A percentile compares a stretch with the other conserved stretches of the same genome.
phyloP scores from a whole-genome alignment of 2,888 invertebrate species.

The Suillia variegata region DNA sequence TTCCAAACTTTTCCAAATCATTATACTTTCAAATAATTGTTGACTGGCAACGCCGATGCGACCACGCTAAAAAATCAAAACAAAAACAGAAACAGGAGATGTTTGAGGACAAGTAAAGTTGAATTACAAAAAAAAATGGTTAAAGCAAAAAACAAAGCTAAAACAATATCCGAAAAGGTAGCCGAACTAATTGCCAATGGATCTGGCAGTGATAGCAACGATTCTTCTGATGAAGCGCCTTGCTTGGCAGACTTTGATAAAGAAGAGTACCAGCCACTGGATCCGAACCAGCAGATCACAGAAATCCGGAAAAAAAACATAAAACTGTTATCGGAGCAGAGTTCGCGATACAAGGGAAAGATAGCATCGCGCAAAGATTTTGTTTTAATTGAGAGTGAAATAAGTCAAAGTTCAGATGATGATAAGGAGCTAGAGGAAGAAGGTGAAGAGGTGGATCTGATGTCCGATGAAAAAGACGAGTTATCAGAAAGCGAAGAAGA shows the following conservation, averaged over 20 bases:
- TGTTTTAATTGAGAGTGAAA: no score
- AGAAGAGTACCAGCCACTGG: constrained; percentile 50
- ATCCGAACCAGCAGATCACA: constrained; percentile 64
- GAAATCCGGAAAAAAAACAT: constrained; percentile 72
- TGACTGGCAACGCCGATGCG: no score
- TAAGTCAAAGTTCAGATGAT: no score
- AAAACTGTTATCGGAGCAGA: constrained; percentile 71
- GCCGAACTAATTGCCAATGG: constrained; percentile 68
- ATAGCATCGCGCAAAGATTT: constrained; percentile 68
- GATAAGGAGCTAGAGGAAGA: constrained; percentile 32
- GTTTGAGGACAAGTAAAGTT: no score
- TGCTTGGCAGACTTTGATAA: constrained; percentile 62
- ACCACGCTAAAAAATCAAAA: no score
- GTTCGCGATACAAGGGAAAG: constrained; percentile 77
- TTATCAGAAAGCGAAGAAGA: constrained; percentile 49
- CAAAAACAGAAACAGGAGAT: no score
- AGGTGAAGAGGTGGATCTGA: constrained; percentile 32
- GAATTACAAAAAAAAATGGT: no score
- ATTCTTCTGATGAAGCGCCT: constrained; percentile 67
- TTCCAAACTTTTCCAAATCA: no score
- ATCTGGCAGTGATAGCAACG: constrained; percentile 64
- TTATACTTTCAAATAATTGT: no score
- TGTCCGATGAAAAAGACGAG: constrained; percentile 38
- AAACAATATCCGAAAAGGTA: constrained; percentile 69
- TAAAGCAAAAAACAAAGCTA: constrained; percentile 36